Conservation (phyloP, 2,113 vertebrate genomes). For the Cisticola juncidis region DNA sequence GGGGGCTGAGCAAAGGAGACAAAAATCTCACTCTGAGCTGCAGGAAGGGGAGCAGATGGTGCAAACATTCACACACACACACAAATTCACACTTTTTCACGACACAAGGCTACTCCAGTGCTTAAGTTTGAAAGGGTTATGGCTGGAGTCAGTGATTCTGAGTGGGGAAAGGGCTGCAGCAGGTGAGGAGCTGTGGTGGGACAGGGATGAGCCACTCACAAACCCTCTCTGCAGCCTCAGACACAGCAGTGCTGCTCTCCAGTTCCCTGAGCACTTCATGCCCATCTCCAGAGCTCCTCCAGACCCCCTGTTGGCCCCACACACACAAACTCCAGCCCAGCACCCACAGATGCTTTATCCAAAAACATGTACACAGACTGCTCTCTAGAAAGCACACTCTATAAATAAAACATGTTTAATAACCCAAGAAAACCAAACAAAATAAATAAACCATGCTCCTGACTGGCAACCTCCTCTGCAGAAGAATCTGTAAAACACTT, state of each 20-base stretch:
- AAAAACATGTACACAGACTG: not conserved
- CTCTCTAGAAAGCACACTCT: slow-evolving; percentile 23
- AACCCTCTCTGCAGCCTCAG: rapidly evolving
- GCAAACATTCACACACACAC: not conserved
- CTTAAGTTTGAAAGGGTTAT: not conserved
- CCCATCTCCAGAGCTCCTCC: not conserved
- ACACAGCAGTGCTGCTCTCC: not conserved
- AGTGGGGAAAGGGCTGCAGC: not conserved
- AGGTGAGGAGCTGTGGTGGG: not conserved
- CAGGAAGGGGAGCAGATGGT: slow-evolving; percentile 43
- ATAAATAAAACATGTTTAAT: slow-evolving; percentile 52
- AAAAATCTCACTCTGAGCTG: not conserved
- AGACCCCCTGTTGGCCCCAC: not conserved
- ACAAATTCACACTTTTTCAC: not conserved
- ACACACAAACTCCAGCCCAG: not conserved
- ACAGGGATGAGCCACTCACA: rapidly evolving
- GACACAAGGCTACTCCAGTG: not conserved
- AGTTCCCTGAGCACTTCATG: not conserved
- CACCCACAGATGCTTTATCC: not conserved
- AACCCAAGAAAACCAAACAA: slow-evolving; percentile 46
- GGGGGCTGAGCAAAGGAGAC: not conserved
- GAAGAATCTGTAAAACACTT: not conserved
- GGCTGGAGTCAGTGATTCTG: not conserved
- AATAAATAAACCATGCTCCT: slow-evolving; percentile 49
- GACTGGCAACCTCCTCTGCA: not conserved